Base-by-base conservation (phyloP, 2,113 vertebrate genomes). In the Tauraco erythrolophus region DNA sequence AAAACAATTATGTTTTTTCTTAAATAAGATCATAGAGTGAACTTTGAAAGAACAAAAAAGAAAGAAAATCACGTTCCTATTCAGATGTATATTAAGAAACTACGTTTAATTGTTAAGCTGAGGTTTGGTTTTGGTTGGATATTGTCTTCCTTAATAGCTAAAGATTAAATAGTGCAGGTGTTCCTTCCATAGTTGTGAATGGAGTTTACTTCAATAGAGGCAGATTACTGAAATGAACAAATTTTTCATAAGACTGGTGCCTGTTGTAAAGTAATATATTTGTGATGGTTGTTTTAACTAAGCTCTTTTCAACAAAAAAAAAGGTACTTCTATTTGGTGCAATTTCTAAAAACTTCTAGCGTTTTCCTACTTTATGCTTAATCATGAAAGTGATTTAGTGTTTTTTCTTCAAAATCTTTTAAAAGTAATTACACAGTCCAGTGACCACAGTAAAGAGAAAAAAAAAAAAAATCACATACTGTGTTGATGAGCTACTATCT, bases 391-490 rank as follows among this genome's bases (percentile, higher is more conserved):
- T 84, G 28, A 92, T 92, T 84, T 94, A 78, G 23, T 60, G 8
- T 74, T 71, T 92, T 89, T 88, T 81, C 58, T 72, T 92, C 46
- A 87, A 87, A 89, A 71, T 78, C 68, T 89, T 86, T 89, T 85
- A 60, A 68, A 96, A 95, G 39, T 88, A 82, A 93, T 94, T 91
- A 64, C 53, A 82, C 57, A 88, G 65, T 93, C 57, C 53, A 88
- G 30, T 89, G 35, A 87, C 18, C 60, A 87, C 61, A 45, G 33
- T 71, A 89, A 92, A 87, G n/a, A 64, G 8, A 5, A 10, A 8
- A 37, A 30, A 60, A n/a, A 53, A 81, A 68, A 39, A 19, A 8
- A 91, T 82, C 13, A n/a, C 30, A 33, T 71, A 56, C 27, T 35
- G 5, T 68, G 61, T 76, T 93, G 88, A 92, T 88, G 74, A 95